phyloP scores from a whole-genome alignment of 2,113 vertebrate genomes.

The Cephalopterus ornatus region DNA sequence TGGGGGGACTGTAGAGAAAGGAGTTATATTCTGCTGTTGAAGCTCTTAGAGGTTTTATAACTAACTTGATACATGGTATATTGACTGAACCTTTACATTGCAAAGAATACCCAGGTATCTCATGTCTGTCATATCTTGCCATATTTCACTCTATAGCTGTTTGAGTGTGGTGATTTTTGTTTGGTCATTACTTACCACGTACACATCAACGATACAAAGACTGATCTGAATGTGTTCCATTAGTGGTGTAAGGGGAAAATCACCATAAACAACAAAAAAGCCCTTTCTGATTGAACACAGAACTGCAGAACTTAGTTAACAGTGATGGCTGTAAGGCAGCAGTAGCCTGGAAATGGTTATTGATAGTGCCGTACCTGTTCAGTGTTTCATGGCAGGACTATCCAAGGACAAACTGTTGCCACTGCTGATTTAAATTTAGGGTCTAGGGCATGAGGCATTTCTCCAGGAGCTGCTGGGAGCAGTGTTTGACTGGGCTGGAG shows the following conservation, averaged over 20 bases:
- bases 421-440: not conserved
- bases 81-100: not conserved
- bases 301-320: not conserved
- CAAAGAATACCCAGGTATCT: not conserved
- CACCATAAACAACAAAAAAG: not conserved
- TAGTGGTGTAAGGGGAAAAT: not conserved
- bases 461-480: not conserved
- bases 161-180: not conserved
- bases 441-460: fast-evolving
- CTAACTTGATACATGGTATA: not conserved
- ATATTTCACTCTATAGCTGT: not conserved
- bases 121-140: not conserved
- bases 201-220: not conserved
- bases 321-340: not conserved
- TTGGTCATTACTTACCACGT: not conserved
- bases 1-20: not conserved
- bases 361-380: fast-evolving
- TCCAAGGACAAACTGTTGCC: not conserved
- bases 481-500: not conserved
- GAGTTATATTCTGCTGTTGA: not conserved
- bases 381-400: not conserved
- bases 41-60: not conserved
- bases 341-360: fast-evolving
- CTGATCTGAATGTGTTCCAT: not conserved
- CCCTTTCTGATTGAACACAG: not conserved